Evolutionary conservation across 1,140 invertebrate species (phyloP).

Genomic region (Lithobius niger): DNA sequence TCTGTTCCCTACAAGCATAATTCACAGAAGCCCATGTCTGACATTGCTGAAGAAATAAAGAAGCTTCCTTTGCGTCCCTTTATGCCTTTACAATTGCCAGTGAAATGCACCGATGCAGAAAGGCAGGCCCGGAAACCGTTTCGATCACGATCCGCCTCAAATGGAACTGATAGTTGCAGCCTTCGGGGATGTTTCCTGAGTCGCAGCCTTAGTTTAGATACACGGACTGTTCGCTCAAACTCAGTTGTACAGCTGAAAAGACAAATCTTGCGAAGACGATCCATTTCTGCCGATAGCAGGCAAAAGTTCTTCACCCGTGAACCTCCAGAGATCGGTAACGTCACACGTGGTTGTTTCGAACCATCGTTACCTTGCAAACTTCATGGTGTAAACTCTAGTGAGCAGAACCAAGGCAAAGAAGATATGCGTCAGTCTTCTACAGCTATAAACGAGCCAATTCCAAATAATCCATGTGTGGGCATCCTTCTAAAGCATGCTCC

Average conservation of each 20-base stretch:
- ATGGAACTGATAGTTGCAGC: background rate
- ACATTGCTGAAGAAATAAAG: conserved; percentile 1
- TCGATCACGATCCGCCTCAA: background rate
- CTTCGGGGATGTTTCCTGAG: background rate
- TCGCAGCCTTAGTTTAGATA: background rate
- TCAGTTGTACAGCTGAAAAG: conserved; percentile 18
- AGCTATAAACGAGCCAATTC: no score
- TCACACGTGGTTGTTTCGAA: no score
- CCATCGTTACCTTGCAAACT: no score
- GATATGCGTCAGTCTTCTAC: no score
- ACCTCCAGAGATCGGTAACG: no score
- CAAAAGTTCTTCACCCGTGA: no score
- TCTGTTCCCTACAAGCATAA: no score
- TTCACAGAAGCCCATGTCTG: conserved; percentile 10
- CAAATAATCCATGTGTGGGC: no score
- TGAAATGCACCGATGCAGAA: background rate
- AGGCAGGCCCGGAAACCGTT: background rate
- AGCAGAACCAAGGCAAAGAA: no score
- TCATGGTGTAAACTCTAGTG: no score
- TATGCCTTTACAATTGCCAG: conserved; percentile 15
- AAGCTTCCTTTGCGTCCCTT: conserved; percentile 18
- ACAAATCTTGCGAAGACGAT: conserved; percentile 14
- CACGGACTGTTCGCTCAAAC: conserved; percentile 15
- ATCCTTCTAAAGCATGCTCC: no score
- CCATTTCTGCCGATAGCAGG: conserved; percentile 18